Evolutionary conservation across 1,140 invertebrate species (phyloP).

Genomic region (Gonatopus flavifemur): DNA sequence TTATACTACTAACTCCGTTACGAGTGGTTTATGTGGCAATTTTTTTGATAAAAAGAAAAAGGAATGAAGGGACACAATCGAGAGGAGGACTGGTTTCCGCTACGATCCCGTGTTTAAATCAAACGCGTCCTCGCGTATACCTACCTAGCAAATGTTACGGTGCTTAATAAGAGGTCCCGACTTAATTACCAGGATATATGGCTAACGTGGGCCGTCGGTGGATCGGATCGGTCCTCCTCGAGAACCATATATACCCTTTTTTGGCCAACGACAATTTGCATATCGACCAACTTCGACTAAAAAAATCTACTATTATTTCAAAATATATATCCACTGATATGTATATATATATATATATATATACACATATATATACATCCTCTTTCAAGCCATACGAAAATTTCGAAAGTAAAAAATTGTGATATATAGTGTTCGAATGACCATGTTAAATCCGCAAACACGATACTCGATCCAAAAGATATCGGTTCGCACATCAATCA

Average conservation of each 20-base stretch:
- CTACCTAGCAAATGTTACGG: slow-evolving; percentile 17
- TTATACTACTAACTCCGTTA: no score
- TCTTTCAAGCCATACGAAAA: background rate
- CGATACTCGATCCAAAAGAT: no score
- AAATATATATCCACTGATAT: background rate
- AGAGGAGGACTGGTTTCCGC: no score
- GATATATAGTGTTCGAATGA: no score
- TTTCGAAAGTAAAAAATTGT: no score
- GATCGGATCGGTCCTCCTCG: slow-evolving; percentile 21
- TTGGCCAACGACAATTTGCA: slow-evolving; percentile 40
- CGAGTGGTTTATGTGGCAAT: no score
- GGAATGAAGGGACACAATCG: no score
- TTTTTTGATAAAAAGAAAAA: no score
- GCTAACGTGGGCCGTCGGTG: slow-evolving; percentile 29
- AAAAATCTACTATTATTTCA: no score
- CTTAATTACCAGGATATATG: slow-evolving; percentile 54
- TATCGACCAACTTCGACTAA: slow-evolving; percentile 29
- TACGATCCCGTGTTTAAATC: slow-evolving; percentile 10
- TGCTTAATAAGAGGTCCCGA: slow-evolving; percentile 44
- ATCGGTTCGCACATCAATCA: no score
- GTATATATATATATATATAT: background rate
- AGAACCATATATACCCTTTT: slow-evolving; percentile 31
- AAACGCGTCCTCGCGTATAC: slow-evolving; percentile 9
- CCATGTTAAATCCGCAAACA: no score
- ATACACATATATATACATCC: background rate